Evolutionary conservation across 1,140 invertebrate species (phyloP).

Genomic region (Microplitis demolitor): DNA sequence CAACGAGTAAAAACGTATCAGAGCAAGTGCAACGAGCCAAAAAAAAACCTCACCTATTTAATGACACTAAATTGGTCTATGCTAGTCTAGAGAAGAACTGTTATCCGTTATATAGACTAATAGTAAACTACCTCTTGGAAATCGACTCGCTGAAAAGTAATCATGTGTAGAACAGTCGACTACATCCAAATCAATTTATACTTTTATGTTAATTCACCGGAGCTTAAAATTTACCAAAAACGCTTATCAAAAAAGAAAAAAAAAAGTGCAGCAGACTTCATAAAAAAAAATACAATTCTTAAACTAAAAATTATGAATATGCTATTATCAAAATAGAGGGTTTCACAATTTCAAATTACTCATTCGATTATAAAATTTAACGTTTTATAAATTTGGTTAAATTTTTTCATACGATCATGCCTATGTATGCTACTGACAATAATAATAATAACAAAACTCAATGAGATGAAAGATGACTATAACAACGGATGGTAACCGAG

Average conservation of each 20-base stretch:
- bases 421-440: neutral
- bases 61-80: conserved; percentile 56
- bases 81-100: conserved; percentile 27
- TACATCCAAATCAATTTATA: no score
- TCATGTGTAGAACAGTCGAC: no score
- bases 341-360: neutral
- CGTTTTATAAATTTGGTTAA: neutral
- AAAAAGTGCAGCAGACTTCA: no score
- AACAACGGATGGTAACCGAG: conserved; percentile 27
- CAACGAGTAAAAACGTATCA: conserved; percentile 18
- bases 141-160: no score
- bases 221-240: no score
- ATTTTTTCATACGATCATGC: neutral
- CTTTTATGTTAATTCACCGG: no score
- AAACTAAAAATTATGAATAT: no score
- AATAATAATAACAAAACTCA: conserved; percentile 21
- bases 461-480: neutral
- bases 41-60: conserved; percentile 43
- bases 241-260: no score
- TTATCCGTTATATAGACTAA: conserved; percentile 38
- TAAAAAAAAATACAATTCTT: no score
- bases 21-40: conserved; percentile 15
- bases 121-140: conserved; percentile 34
- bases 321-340: neutral
- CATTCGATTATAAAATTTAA: neutral